phyloP scores from a whole-genome alignment of 2,888 invertebrate species.

The Platycheirus albimanus region DNA sequence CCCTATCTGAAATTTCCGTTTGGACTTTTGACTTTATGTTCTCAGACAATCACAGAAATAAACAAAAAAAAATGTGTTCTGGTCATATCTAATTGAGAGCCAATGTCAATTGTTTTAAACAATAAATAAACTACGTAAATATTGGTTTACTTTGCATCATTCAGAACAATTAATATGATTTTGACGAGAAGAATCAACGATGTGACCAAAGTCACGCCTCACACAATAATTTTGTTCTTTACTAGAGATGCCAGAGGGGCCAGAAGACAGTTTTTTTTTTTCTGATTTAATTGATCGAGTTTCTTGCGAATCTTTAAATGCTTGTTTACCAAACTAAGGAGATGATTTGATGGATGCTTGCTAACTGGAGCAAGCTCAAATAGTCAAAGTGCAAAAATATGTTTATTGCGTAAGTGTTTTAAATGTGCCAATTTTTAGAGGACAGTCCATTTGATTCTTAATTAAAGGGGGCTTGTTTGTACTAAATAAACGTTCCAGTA shows the following conservation, averaged over 20 bases:
- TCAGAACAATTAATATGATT: not conserved
- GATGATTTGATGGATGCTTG: conserved; percentile 24
- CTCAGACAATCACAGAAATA: conserved; percentile 43
- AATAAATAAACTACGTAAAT: not conserved
- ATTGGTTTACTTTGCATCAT: conserved; percentile 27
- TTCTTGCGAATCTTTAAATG: conserved; percentile 25
- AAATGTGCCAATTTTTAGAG: conserved; percentile 42
- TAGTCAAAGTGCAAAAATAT: conserved; percentile 39
- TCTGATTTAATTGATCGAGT: not conserved
- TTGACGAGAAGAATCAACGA: not conserved
- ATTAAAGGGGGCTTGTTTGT: conserved; percentile 48
- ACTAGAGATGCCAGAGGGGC: conserved; percentile 37
- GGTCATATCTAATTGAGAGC: conserved; percentile 50
- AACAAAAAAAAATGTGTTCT: conserved; percentile 17
- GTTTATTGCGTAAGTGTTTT: conserved; percentile 20
- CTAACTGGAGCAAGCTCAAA: conserved; percentile 36
- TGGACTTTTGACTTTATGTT: conserved; percentile 59
- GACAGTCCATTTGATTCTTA: conserved; percentile 25
- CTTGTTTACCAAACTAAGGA: conserved; percentile 2
- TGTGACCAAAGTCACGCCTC: conserved; percentile 49
- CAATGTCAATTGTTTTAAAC: conserved; percentile 48
- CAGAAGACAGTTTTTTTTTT: conserved; percentile 40
- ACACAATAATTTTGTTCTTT: conserved; percentile 29
- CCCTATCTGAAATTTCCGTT: not conserved
- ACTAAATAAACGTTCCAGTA: conserved; percentile 10